phyloP scores from a whole-genome alignment of 2,797 vertebrate genomes.

The Columba guinea region DNA sequence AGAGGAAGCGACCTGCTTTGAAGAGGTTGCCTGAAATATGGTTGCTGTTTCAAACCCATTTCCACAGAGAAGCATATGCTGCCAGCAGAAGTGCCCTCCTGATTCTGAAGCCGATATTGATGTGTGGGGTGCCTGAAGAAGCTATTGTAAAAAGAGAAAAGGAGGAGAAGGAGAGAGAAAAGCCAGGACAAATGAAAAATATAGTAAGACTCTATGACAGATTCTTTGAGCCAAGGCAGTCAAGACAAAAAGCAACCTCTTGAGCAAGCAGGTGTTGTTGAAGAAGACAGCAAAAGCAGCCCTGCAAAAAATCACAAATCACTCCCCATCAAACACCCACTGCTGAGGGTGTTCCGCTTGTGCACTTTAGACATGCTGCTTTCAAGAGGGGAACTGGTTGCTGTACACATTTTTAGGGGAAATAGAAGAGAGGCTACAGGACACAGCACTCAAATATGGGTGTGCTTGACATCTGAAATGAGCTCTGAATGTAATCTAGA shows the following conservation, averaged over 20 bases:
- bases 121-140: neutral
- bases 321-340: neutral
- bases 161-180: neutral
- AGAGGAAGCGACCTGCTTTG: neutral
- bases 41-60: neutral
- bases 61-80: neutral
- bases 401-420: neutral
- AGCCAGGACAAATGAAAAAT: neutral
- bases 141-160: neutral
- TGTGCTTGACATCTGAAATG: neutral
- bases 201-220: neutral
- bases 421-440: neutral
- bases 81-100: neutral
- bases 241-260: neutral
- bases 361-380: neutral
- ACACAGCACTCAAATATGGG: neutral
- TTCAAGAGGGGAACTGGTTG: neutral
- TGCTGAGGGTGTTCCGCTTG: neutral
- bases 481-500: neutral
- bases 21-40: neutral
- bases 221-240: neutral
- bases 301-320: neutral
- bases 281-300: neutral
- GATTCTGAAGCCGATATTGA: neutral
- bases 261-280: neutral